These are phyloP conservation scores for Trichacis sp. DNA, from an alignment of 2,888 invertebrate genomes.

Conservation along the genomic window DNA sequence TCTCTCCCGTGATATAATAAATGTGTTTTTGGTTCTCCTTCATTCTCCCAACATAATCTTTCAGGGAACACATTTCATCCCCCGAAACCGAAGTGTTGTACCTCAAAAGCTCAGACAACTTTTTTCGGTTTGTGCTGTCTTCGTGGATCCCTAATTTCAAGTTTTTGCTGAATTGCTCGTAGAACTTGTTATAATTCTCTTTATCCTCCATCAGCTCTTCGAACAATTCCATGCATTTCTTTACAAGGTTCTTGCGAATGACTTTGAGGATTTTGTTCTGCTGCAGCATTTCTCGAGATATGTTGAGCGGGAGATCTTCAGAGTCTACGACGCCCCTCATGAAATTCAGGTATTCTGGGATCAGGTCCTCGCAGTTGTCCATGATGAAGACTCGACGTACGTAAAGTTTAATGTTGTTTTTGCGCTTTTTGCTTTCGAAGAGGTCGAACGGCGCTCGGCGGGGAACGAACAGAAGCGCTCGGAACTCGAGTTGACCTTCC, in stretches of 20 bases:
- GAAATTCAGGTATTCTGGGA: conserved; percentile 97
- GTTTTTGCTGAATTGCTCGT: conserved; percentile 98
- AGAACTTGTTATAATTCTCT: conserved; percentile 98
- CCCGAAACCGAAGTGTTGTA: conserved; percentile 95
- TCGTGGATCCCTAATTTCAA: conserved; percentile 98
- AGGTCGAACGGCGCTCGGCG: conserved; percentile 96
- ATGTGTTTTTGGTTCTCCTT: conserved; percentile 98
- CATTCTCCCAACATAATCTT: conserved; percentile 97
- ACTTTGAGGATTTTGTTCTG: conserved; percentile 99
- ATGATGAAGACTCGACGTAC: conserved; percentile 99
- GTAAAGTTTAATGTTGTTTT: conserved; percentile 98
- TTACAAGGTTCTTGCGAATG: conserved; percentile 98
- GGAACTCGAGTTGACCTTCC: conserved; percentile 94
- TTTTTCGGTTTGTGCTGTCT: conserved; percentile 93
- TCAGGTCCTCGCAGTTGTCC: conserved; percentile 99
- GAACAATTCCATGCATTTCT: conserved; percentile 97
- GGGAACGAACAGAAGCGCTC: conserved; percentile 92
- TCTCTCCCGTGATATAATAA: conserved; percentile 98
- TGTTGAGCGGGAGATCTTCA: conserved; percentile 97
- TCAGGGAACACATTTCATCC: conserved; percentile 92
- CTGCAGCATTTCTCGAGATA: conserved; percentile 99
- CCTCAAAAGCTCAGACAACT: conserved; percentile 84
- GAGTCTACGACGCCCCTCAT: conserved; percentile 98
- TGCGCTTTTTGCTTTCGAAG: conserved; percentile 97
- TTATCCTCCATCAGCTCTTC: conserved; percentile 97